A percentile compares a stretch with the other conserved stretches of the same genome.
These are phyloP conservation scores for Tinamus guttatus DNA, from an alignment of 2,113 vertebrate species.

Conservation along the genomic window DNA sequence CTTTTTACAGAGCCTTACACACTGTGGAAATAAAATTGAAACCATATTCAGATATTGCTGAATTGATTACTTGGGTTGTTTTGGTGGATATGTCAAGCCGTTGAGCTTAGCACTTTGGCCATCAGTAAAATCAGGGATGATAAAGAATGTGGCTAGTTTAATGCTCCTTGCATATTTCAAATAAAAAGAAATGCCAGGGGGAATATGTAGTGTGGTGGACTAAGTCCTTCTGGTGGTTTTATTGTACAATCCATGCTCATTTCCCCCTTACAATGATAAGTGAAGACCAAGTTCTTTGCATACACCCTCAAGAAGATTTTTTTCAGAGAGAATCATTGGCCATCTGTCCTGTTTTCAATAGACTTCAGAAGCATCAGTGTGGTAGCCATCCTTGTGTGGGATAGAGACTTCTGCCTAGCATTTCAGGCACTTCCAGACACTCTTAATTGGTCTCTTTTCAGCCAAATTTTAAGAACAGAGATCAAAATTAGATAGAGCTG, in stretches of 20 bases:
- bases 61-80: not conserved
- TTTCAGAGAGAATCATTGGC: not conserved
- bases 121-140: not conserved
- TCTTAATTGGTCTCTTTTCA: not conserved
- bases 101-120: not conserved
- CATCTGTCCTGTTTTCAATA: not conserved
- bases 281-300: not conserved
- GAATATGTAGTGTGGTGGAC: not conserved
- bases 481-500: not conserved
- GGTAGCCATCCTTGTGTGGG: not conserved
- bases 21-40: not conserved
- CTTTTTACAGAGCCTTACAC: not conserved
- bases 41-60: accelerated
- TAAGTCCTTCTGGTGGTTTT: not conserved
- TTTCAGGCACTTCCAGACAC: not conserved
- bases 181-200: not conserved
- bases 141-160: not conserved
- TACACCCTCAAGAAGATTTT: not conserved
- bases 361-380: not conserved
- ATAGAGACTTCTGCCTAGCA: not conserved
- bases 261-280: not conserved
- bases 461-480: not conserved
- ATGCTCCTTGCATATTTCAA: not conserved
- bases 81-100: not conserved
- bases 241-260: not conserved